Percentiles rank a stretch among this genome's conserved stretches.
These are phyloP conservation scores for Xestia c-nigrum DNA, from an alignment of 2,888 invertebrate species.

Conservation along the genomic window DNA sequence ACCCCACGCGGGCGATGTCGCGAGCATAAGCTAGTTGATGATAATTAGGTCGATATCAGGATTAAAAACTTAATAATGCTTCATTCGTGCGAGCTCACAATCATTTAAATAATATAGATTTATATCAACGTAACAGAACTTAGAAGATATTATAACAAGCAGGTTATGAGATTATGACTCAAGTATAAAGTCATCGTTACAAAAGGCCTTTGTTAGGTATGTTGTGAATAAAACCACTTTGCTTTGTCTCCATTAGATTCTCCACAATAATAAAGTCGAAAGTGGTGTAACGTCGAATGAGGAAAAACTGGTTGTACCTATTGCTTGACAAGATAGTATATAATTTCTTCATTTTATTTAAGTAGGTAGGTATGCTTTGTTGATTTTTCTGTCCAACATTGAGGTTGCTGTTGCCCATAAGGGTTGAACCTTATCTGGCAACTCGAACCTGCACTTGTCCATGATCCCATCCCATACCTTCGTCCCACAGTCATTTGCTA, in stretches of 20 bases:
- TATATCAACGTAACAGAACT: conserved; percentile 2
- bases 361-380: conserved; percentile 1
- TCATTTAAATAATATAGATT: conserved; percentile 3
- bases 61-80: conserved; percentile 3
- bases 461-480: background rate
- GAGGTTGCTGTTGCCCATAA: background rate
- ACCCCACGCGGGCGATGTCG: no score
- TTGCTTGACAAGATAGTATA: background rate
- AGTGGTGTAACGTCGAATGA: conserved; percentile 1
- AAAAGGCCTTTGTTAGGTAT: conserved; percentile 36
- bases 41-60: background rate
- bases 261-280: conserved; percentile 18
- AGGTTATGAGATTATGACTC: conserved; percentile 23
- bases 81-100: background rate
- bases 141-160: background rate
- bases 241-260: conserved; percentile 21
- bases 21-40: no score
- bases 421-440: background rate
- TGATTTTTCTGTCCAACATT: background rate
- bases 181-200: conserved; percentile 22
- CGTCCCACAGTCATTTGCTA: background rate
- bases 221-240: conserved; percentile 32
- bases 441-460: background rate
- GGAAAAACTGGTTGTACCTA: conserved; percentile 19
- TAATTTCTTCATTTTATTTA: background rate